Evolutionary conservation across 2,113 vertebrate genomes (phyloP).

Genomic region (Hemichromis elongatus): DNA sequence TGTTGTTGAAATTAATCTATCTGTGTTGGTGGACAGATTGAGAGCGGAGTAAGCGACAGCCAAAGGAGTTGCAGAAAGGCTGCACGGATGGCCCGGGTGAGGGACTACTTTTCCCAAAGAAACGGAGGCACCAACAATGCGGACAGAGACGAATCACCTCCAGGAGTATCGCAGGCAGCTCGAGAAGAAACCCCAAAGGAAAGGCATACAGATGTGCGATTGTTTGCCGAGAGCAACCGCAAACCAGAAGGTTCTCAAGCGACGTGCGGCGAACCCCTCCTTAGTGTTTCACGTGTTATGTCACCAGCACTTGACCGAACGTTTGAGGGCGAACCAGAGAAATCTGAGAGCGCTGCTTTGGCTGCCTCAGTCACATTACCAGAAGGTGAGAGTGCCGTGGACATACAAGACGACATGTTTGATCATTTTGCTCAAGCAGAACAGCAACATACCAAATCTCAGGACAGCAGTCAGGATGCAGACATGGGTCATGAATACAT

Average conservation of each 20-base stretch:
- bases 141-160: not conserved
- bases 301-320: not conserved
- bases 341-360: not conserved
- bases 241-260: not conserved
- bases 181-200: not conserved
- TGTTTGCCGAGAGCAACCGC: not conserved
- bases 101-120: constrained; percentile 52
- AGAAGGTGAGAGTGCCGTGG: not conserved
- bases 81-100: constrained; percentile 45
- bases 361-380: not conserved
- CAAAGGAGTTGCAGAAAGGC: constrained; percentile 51
- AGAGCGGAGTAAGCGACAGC: constrained; percentile 37
- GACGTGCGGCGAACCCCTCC: not conserved
- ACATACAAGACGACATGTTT: not conserved
- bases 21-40: constrained; percentile 54
- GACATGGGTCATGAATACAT: not conserved
- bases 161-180: not conserved
- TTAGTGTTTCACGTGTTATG: not conserved
- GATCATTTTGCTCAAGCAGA: not conserved
- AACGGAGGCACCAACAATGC: not conserved
- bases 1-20: not conserved
- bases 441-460: not conserved
- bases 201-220: not conserved
- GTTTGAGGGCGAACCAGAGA: not conserved
- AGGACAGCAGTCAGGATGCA: not conserved